Percentiles rank a stretch among this genome's conserved stretches.
Evolutionary conservation across 2,797 vertebrate species (phyloP).

Genomic region (Gambusia yucatana): DNA sequence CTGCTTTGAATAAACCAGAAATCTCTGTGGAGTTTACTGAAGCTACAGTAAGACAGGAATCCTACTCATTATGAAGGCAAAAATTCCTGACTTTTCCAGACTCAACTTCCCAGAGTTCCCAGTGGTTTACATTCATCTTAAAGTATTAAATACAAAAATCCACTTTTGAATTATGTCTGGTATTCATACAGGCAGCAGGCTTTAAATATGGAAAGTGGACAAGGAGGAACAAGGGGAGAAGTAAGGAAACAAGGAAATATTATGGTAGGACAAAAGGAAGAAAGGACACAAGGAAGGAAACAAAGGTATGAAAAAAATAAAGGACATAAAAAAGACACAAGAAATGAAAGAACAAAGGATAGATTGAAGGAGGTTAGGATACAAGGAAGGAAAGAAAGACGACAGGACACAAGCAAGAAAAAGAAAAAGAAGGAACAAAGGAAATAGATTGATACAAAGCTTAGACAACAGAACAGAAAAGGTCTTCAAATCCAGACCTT

Average conservation of each 20-base stretch:
- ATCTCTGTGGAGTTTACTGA: constrained; percentile 67
- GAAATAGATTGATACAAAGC: not conserved
- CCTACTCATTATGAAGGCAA: not conserved
- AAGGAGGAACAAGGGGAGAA: not conserved
- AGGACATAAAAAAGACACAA: not conserved
- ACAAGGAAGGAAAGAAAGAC: not conserved
- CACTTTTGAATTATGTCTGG: not conserved
- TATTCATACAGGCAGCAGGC: not conserved
- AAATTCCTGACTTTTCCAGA: not conserved
- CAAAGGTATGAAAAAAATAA: not conserved
- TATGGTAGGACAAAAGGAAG: not conserved
- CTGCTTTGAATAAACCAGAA: constrained; percentile 69
- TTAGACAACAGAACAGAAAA: not conserved
- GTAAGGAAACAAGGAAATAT: not conserved
- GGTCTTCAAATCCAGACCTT: not conserved
- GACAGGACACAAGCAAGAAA: not conserved
- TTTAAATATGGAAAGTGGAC: not conserved
- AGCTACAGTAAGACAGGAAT: constrained; percentile 21
- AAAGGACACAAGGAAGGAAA: not conserved
- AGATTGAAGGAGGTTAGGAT: not conserved
- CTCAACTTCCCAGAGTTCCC: not conserved
- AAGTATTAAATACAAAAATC: not conserved
- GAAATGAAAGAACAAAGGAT: not conserved
- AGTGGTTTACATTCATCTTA: not conserved
- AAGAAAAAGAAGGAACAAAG: not conserved